phyloP scores from a whole-genome alignment of 2,113 vertebrate genomes.

The Odocoileus virginianus region DNA sequence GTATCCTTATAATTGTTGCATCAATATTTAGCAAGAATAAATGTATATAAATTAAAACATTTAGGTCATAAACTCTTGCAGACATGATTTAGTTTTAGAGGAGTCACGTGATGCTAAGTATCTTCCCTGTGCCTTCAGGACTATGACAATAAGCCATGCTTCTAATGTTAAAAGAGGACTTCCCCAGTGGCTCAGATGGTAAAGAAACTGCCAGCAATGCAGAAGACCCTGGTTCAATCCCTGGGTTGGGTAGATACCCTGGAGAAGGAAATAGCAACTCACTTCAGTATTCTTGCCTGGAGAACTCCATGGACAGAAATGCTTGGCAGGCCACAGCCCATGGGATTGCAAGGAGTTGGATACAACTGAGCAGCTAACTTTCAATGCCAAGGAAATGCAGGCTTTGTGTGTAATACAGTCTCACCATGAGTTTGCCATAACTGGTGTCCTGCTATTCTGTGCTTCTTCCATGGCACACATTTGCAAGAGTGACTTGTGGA shows the following conservation, averaged over 20 bases:
- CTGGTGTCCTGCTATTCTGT: background rate
- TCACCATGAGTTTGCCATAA: too few relatives aligned
- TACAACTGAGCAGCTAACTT: background rate
- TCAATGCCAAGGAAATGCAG: background rate
- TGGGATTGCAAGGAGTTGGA: background rate
- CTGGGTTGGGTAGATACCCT: background rate
- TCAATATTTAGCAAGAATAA: background rate
- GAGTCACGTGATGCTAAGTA: accelerated
- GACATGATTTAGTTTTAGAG: background rate
- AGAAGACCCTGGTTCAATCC: background rate
- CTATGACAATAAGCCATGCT: background rate
- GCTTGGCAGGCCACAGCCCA: background rate
- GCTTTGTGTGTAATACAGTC: accelerated
- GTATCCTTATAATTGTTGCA: too few relatives aligned
- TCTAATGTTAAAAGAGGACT: background rate
- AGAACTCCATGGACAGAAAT: background rate
- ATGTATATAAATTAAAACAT: background rate
- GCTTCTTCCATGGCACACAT: background rate
- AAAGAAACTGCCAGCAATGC: background rate
- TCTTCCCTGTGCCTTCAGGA: too few relatives aligned
- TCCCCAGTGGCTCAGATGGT: background rate
- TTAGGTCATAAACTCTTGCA: background rate
- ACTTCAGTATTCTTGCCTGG: background rate
- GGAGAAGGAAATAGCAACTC: background rate
- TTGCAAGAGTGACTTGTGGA: background rate